A percentile compares a stretch with the other conserved stretches of the same genome.
phyloP scores from a whole-genome alignment of 2,113 vertebrate species.

The Pomatorhinus ruficollis region DNA sequence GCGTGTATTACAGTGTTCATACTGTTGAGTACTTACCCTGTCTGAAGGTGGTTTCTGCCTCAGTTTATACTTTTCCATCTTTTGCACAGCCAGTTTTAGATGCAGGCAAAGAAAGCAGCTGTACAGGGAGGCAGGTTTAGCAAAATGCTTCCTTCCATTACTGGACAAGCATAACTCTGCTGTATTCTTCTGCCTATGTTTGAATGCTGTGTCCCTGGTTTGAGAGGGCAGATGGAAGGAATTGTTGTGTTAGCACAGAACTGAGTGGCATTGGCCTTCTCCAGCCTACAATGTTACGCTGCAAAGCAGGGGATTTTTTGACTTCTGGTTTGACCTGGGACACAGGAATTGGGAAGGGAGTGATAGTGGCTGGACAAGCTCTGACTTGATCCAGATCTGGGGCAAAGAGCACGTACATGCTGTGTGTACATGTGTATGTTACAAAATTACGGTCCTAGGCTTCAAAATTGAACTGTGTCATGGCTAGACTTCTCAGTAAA shows the following conservation, averaged over 20 bases:
- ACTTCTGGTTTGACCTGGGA: background rate
- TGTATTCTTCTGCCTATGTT: background rate
- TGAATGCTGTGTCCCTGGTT: background rate
- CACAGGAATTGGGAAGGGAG: background rate
- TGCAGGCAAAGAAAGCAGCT: background rate
- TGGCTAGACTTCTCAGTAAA: background rate
- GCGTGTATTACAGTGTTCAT: background rate
- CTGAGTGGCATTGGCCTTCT: background rate
- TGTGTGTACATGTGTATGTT: background rate
- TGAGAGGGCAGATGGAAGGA: background rate
- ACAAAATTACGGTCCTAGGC: background rate
- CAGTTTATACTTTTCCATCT: background rate
- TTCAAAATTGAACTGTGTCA: background rate
- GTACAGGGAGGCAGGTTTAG: background rate
- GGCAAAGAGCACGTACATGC: background rate
- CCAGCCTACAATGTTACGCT: background rate
- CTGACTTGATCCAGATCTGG: background rate
- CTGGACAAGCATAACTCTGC: background rate
- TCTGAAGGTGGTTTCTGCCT: background rate
- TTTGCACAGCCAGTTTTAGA: background rate
- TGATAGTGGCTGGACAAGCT: background rate
- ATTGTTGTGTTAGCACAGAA: background rate
- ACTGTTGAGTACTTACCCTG: background rate
- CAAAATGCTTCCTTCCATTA: background rate
- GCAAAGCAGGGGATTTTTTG: background rate